A percentile compares a stretch with the other conserved stretches of the same genome.
Conservation (phyloP, 2,888 invertebrate genomes). For the Cheiracanthium punctorium region DNA sequence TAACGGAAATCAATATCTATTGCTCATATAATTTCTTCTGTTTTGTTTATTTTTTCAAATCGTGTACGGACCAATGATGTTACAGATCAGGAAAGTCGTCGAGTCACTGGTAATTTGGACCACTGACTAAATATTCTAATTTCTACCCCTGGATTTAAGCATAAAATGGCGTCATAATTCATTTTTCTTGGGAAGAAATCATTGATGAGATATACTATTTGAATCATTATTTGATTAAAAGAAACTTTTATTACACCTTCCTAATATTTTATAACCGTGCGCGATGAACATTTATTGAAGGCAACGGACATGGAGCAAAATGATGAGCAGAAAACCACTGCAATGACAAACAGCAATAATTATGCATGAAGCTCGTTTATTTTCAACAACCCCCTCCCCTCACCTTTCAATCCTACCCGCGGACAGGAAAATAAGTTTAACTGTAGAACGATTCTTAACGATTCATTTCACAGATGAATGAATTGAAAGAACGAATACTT, state of each 20-base stretch:
- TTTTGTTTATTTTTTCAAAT: too few species aligned
- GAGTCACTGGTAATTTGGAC: too few species aligned
- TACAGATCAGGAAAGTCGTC: too few species aligned
- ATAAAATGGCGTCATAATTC: too few species aligned
- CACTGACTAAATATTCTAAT: too few species aligned
- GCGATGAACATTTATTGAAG: not conserved
- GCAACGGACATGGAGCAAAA: not conserved
- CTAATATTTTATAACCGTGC: not conserved
- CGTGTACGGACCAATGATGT: too few species aligned
- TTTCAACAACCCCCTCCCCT: too few species aligned
- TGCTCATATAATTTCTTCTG: too few species aligned
- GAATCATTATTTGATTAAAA: too few species aligned
- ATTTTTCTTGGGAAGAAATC: not conserved
- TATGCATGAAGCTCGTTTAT: too few species aligned
- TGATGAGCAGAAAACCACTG: not conserved
- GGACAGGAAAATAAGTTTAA: not conserved
- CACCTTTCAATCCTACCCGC: not conserved
- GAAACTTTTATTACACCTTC: not conserved
- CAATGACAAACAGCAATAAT: slow-evolving; percentile 4
- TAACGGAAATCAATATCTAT: too few species aligned
- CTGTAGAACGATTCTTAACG: slow-evolving; percentile 3
- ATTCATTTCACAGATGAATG: slow-evolving; percentile 10
- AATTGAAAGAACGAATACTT: not conserved
- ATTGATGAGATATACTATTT: not conserved
- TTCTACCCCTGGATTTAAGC: too few species aligned